Percentiles rank a stretch among this genome's conserved stretches.
Conservation (phyloP, 2,888 invertebrate genomes). For the Iphiclides podalirius region DNA sequence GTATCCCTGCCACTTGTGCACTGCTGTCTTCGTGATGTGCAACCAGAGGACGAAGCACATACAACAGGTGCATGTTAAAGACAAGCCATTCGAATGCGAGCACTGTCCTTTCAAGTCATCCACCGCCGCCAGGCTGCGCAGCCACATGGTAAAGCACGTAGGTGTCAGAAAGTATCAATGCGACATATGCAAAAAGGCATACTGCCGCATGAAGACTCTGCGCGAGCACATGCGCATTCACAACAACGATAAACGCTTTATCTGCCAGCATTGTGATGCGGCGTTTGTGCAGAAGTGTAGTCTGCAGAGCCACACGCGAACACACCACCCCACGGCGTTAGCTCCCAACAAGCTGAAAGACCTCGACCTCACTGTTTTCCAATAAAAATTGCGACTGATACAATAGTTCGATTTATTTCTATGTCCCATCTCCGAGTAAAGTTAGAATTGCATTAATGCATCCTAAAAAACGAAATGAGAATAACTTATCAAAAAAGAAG, state of each 20-base stretch:
- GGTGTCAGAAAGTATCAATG: slow-evolving; percentile 60
- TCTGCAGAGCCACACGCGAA: slow-evolving; percentile 59
- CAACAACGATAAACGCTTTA: slow-evolving; percentile 64
- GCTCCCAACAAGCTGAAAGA: slow-evolving; percentile 32
- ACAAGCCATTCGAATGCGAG: slow-evolving; percentile 52
- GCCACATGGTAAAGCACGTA: slow-evolving; percentile 57
- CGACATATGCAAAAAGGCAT: slow-evolving; percentile 66
- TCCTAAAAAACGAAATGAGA: no score
- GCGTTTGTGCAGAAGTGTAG: slow-evolving; percentile 69
- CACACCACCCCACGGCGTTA: slow-evolving; percentile 55
- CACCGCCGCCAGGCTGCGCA: slow-evolving; percentile 48
- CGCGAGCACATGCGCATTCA: slow-evolving; percentile 65
- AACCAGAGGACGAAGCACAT: slow-evolving; percentile 63
- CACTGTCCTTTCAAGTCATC: slow-evolving; percentile 54
- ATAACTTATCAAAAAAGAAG: no score
- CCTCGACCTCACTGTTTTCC: neutral
- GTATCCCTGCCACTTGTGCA: slow-evolving; percentile 59
- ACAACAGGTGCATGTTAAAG: slow-evolving; percentile 53
- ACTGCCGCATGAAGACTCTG: slow-evolving; percentile 53
- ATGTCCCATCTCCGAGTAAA: neutral
- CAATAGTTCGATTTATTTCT: neutral
- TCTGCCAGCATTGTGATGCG: slow-evolving; percentile 61
- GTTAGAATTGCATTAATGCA: slow-evolving; percentile 17
- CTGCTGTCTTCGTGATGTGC: slow-evolving; percentile 55
- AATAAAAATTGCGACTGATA: slow-evolving; percentile 3